These are phyloP conservation scores for Ischnus inquisitorius DNA, from an alignment of 2,888 invertebrate species.

Conservation along the genomic window DNA sequence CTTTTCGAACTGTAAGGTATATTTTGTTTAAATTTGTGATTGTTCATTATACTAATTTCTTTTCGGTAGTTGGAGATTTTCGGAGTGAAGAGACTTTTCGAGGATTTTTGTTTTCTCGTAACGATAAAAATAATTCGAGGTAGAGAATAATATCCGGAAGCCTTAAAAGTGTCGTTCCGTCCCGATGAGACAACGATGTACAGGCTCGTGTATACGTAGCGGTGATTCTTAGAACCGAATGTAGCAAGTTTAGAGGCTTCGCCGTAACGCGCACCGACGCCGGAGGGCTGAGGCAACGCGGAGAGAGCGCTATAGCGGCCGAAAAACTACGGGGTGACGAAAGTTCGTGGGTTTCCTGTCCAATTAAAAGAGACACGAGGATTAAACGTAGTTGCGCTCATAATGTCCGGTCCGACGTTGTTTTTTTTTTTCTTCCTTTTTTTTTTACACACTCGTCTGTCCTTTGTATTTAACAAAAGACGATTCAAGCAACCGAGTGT, in stretches of 20 bases:
- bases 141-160: conserved; percentile 38
- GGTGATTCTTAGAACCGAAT: conserved; percentile 46
- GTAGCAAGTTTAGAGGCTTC: conserved; percentile 44
- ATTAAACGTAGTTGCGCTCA: conserved; percentile 58
- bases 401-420: conserved; percentile 34
- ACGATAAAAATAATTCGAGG: not conserved
- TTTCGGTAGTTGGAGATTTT: too few relatives aligned
- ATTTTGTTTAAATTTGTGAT: too few relatives aligned
- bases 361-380: conserved; percentile 69
- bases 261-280: conserved; percentile 39
- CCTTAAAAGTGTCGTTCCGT: conserved; percentile 50
- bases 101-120: not conserved
- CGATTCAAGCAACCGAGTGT: conserved; percentile 27
- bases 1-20: too few relatives aligned
- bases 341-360: conserved; percentile 68
- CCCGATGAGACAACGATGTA: conserved; percentile 32
- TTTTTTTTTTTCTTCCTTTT: not conserved
- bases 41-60: too few relatives aligned
- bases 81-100: too few relatives aligned
- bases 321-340: conserved; percentile 56
- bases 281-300: conserved; percentile 22
- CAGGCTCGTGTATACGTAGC: not conserved
- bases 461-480: conserved; percentile 40
- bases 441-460: conserved; percentile 23
- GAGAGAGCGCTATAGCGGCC: conserved; percentile 8